These are phyloP conservation scores for Prunella fulvescens DNA, from an alignment of 2,113 vertebrate species.

Conservation along the genomic window DNA sequence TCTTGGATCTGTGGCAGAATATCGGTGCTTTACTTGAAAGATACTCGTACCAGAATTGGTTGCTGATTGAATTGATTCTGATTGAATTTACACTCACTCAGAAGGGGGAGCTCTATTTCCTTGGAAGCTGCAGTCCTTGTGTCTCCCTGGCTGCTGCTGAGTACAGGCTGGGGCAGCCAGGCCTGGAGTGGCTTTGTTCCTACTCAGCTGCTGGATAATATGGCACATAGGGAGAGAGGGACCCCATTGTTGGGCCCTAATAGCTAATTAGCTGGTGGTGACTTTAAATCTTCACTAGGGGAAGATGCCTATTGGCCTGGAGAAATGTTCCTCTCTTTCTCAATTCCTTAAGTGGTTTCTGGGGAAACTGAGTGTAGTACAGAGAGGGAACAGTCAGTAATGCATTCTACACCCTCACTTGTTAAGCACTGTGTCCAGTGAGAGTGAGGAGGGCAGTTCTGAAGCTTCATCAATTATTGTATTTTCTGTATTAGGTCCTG, in stretches of 20 bases:
- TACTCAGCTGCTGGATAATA: rapidly evolving
- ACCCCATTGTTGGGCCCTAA: not conserved
- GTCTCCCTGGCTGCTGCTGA: not conserved
- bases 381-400: not conserved
- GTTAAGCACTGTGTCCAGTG: not conserved
- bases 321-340: not conserved
- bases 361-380: too few relatives aligned
- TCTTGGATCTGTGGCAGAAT: not conserved
- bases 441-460: not conserved
- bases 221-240: not conserved
- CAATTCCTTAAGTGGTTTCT: not conserved
- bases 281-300: not conserved
- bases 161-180: not conserved
- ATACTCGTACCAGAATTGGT: rapidly evolving
- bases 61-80: not conserved
- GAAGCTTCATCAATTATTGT: not conserved
- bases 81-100: not conserved
- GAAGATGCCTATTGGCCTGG: not conserved
- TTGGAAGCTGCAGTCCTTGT: not conserved
- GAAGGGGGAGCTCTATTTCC: not conserved
- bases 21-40: not conserved
- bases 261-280: not conserved
- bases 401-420: not conserved
- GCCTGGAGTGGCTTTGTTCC: not conserved
- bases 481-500: not conserved